Percentiles rank a stretch among this genome's conserved stretches.
phyloP scores from a whole-genome alignment of 2,113 vertebrate species.

The Eira barbara region DNA sequence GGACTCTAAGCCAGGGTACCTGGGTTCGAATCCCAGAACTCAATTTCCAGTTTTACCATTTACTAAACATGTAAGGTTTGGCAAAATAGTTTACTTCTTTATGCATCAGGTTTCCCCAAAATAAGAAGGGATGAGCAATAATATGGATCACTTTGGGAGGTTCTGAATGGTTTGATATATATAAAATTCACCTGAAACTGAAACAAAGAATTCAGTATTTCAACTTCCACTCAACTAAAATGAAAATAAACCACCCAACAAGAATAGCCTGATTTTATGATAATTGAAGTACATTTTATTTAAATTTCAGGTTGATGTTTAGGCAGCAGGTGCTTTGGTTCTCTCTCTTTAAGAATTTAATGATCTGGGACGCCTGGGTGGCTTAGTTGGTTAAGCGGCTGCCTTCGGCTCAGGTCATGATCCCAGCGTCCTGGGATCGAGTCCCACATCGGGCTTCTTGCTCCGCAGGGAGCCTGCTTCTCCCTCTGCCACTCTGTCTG shows the following conservation, averaged over 20 bases:
- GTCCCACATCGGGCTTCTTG: too few relatives aligned
- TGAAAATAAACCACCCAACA: background rate
- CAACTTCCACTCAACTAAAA: background rate
- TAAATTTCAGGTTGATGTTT: background rate
- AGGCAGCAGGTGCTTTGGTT: background rate
- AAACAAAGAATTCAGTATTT: background rate
- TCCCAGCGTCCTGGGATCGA: too few relatives aligned
- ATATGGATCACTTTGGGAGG: background rate
- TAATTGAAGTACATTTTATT: background rate
- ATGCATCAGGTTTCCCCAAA: background rate
- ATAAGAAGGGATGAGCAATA: background rate
- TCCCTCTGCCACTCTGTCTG: too few relatives aligned
- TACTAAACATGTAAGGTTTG: background rate
- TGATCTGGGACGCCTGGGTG: too few relatives aligned
- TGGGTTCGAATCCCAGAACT: background rate
- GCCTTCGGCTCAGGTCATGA: too few relatives aligned
- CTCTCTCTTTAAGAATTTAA: background rate
- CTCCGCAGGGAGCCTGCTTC: too few relatives aligned
- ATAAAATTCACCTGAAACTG: background rate
- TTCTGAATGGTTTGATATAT: background rate
- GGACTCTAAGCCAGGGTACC: background rate
- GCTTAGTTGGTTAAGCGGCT: too few relatives aligned
- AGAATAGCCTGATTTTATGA: background rate
- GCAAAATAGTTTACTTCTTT: background rate
- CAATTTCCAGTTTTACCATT: background rate